phyloP scores from a whole-genome alignment of 2,888 invertebrate species.

The Synanthedon tipuliformis region DNA sequence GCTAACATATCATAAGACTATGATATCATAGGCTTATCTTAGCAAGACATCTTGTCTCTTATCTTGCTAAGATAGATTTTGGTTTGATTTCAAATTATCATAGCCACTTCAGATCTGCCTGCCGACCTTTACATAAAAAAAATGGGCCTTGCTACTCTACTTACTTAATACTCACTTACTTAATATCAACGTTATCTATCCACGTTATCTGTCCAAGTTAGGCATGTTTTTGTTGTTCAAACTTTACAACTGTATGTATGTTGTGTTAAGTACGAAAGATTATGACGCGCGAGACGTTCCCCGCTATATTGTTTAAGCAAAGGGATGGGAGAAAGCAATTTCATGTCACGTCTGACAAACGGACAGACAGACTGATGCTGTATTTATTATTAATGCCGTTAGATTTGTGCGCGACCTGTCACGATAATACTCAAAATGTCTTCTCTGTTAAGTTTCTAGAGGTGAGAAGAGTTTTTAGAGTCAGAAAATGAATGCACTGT shows the following conservation, averaged over 20 bases:
- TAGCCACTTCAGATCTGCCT: too few relatives aligned
- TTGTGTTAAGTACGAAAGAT: constrained; percentile 10
- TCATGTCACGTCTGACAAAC: constrained; percentile 32
- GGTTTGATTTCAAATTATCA: too few relatives aligned
- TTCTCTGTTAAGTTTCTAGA: not conserved
- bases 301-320: constrained; percentile 24
- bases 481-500: too few relatives aligned
- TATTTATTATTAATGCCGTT: constrained; percentile 24
- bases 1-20: too few relatives aligned
- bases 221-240: not conserved
- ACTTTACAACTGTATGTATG: not conserved
- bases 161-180: too few relatives aligned
- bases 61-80: too few relatives aligned
- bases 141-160: too few relatives aligned
- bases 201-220: not conserved
- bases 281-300: constrained; percentile 18
- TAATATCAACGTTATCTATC: not conserved
- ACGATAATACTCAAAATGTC: not conserved
- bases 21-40: too few relatives aligned
- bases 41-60: too few relatives aligned
- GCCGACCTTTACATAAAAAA: too few relatives aligned
- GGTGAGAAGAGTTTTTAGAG: too few relatives aligned
- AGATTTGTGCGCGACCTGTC: not conserved
- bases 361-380: constrained; percentile 30
- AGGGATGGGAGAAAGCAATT: constrained; percentile 40